These are phyloP conservation scores for Esox lucius DNA, from an alignment of 2,797 vertebrate species.

Conservation along the genomic window DNA sequence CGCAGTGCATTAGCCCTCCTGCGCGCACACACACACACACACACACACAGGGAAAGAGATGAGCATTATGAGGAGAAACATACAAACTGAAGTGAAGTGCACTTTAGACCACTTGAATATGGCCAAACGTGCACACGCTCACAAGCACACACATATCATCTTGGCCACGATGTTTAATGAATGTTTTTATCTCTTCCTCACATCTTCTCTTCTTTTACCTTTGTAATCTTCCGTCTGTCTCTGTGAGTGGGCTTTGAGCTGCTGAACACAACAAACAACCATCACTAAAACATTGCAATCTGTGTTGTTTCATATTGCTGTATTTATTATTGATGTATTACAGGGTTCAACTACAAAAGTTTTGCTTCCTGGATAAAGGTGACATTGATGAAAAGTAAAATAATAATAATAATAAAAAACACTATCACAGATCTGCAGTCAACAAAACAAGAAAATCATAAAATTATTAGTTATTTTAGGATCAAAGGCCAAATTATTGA, in stretches of 20 bases:
- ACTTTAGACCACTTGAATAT: constrained; percentile 73
- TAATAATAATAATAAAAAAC: no score
- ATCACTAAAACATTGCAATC: background rate
- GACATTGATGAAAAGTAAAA: no score
- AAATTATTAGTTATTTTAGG: no score
- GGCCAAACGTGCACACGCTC: constrained; percentile 20
- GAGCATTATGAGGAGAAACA: constrained; percentile 68
- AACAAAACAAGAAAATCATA: no score
- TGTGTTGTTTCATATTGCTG: no score
- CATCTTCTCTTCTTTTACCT: constrained; percentile 45
- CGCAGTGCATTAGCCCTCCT: constrained; percentile 93
- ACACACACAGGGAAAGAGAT: constrained; percentile 3
- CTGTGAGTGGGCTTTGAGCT: constrained; percentile 66
- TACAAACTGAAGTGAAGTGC: constrained; percentile 74
- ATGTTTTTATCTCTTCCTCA: constrained; percentile 24
- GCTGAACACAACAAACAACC: constrained; percentile 42
- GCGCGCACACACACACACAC: constrained; percentile 63
- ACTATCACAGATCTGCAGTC: no score
- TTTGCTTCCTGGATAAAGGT: no score
- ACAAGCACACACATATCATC: constrained; percentile 16
- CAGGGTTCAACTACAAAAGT: no score
- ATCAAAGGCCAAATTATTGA: no score
- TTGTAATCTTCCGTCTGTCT: constrained; percentile 66
- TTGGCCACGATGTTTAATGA: background rate
- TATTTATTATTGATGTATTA: no score